phyloP scores from a whole-genome alignment of 2,113 vertebrate genomes.

The Scomber colias region DNA sequence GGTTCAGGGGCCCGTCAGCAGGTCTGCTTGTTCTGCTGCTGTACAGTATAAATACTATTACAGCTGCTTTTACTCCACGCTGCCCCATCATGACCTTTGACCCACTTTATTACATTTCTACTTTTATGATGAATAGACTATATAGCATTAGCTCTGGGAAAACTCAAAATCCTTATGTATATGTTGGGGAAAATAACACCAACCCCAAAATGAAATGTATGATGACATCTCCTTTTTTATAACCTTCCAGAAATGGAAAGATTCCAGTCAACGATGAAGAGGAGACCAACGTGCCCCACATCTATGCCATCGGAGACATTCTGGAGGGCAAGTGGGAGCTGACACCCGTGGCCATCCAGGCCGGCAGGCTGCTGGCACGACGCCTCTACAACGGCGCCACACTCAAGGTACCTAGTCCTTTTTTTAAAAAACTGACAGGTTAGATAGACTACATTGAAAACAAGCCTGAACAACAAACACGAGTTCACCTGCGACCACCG shows the following conservation, averaged over 20 bases:
- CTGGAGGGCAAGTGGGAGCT: slow-evolving; percentile 94
- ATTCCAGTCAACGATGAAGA: slow-evolving; percentile 93
- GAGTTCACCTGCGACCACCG: too few relatives aligned
- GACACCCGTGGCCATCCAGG: slow-evolving; percentile 95
- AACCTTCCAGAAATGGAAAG: slow-evolving; percentile 89
- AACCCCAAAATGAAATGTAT: too few relatives aligned
- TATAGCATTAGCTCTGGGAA: neutral
- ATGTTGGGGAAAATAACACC: too few relatives aligned
- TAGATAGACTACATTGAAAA: too few relatives aligned
- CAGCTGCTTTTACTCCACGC: neutral
- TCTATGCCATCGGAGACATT: slow-evolving; percentile 95
- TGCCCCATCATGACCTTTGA: neutral
- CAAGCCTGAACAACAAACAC: too few relatives aligned
- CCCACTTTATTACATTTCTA: neutral
- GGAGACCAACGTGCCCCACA: slow-evolving; percentile 92
- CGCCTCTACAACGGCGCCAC: slow-evolving; percentile 87
- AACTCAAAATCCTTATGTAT: too few relatives aligned
- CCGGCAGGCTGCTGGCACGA: slow-evolving; percentile 92
- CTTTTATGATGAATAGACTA: neutral
- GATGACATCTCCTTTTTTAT: neutral
- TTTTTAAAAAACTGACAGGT: neutral
- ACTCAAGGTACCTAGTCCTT: slow-evolving; percentile 84
- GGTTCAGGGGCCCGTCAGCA: neutral
- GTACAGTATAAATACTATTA: neutral
- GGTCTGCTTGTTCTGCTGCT: slow-evolving; percentile 4